phyloP scores from a whole-genome alignment of 2,113 vertebrate genomes.

The Psephotus haematonotus region DNA sequence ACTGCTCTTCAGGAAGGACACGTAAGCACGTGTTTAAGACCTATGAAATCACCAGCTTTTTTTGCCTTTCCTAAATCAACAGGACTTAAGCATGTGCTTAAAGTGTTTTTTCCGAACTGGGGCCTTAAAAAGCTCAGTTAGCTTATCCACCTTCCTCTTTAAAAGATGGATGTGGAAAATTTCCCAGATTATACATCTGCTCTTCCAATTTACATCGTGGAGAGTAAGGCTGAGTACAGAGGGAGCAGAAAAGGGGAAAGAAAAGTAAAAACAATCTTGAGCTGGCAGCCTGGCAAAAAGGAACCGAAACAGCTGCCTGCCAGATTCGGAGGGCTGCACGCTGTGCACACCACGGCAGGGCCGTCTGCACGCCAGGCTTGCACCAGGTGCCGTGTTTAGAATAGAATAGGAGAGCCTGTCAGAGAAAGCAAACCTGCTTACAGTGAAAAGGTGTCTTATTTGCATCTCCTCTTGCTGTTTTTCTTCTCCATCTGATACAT shows the following conservation, averaged over 20 bases:
- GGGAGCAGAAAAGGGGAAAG: background rate
- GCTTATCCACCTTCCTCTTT: constrained; percentile 61
- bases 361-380: constrained; percentile 47
- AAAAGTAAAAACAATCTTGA: constrained; percentile 36
- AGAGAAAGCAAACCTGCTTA: background rate
- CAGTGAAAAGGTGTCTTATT: background rate
- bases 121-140: constrained; percentile 50
- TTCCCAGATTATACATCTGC: constrained; percentile 69
- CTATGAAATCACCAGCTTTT: constrained; percentile 59
- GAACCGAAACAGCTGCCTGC: constrained; percentile 49
- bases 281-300: constrained; percentile 46
- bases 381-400: constrained; percentile 29
- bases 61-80: constrained; percentile 66
- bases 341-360: background rate
- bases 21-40: constrained; percentile 69
- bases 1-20: constrained; percentile 63
- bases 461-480: background rate
- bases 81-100: constrained; percentile 56
- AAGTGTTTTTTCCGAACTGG: constrained; percentile 59
- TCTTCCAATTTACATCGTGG: constrained; percentile 10
- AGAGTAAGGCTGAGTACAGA: constrained; percentile 35
- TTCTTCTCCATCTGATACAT: background rate
- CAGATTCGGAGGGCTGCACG: background rate
- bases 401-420: background rate
- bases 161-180: constrained; percentile 67